These are phyloP conservation scores for Calonectris borealis DNA, from an alignment of 2,113 vertebrate genomes.

Conservation along the genomic window DNA sequence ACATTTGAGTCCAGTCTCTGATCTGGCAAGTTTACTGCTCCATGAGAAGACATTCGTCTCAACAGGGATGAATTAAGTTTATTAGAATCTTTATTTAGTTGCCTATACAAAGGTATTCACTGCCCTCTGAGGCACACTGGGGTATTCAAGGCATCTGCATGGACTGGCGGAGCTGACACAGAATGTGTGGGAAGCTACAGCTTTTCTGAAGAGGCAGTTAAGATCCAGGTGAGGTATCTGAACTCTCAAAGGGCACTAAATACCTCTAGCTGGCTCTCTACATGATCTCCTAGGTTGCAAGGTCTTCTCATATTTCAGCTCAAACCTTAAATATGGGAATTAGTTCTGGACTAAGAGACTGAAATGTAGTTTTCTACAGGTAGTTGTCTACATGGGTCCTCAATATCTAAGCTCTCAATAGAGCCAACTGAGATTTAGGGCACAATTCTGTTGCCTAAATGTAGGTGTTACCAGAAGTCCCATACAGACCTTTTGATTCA, in stretches of 20 bases:
- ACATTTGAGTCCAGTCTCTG: background rate
- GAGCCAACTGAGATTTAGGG: background rate
- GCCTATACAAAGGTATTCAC: background rate
- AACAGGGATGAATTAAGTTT: background rate
- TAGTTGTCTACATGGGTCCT: background rate
- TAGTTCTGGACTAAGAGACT: background rate
- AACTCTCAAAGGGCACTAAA: background rate
- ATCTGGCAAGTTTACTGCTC: background rate
- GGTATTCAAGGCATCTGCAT: background rate
- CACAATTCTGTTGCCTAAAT: background rate
- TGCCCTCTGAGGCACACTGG: background rate
- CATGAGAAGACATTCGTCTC: background rate
- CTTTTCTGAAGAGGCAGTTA: background rate
- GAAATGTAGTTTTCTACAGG: background rate
- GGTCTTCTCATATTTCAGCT: background rate
- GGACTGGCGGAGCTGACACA: background rate
- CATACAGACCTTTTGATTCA: background rate
- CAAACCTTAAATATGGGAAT: background rate
- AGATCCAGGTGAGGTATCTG: background rate
- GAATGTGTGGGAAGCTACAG: background rate
- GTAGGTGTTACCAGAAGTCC: background rate
- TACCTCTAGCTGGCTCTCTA: background rate
- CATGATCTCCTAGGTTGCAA: background rate
- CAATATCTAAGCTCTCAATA: background rate
- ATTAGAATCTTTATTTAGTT: background rate